Percentiles rank a stretch among this genome's conserved stretches.
Conservation (phyloP, 1,140 invertebrate genomes). For the Galleria mellonella region DNA sequence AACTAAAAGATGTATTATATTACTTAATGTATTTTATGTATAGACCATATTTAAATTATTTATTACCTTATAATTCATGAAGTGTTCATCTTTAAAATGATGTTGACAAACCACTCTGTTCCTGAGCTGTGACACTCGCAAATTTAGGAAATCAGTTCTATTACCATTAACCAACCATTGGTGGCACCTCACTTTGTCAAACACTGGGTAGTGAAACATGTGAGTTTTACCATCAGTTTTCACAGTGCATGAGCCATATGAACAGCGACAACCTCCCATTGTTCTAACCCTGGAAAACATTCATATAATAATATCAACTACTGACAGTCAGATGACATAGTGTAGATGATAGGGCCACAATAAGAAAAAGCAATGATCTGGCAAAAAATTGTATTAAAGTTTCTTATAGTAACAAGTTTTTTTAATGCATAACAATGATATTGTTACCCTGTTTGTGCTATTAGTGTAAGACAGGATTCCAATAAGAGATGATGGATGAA, state of each 20-base stretch:
- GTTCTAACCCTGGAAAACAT: slow-evolving; percentile 1
- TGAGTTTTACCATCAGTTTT: slow-evolving; percentile 72
- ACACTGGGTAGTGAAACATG: slow-evolving; percentile 78
- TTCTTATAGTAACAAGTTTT: no score
- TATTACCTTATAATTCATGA: slow-evolving; percentile 70
- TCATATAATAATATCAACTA: no score
- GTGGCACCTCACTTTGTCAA: slow-evolving; percentile 72
- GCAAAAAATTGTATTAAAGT: no score
- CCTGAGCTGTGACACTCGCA: slow-evolving; percentile 74
- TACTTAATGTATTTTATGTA: no score
- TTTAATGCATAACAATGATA: no score
- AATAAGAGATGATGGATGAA: no score
- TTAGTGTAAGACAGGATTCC: no score
- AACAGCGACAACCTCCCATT: slow-evolving; percentile 76
- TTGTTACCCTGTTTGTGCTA: no score
- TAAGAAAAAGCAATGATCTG: no score
- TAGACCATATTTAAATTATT: neutral
- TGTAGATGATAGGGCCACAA: no score
- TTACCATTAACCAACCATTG: slow-evolving; percentile 74
- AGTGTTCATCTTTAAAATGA: slow-evolving; percentile 74
- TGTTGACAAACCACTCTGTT: slow-evolving; percentile 77
- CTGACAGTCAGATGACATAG: no score
- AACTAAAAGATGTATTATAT: no score
- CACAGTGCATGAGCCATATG: slow-evolving; percentile 71
- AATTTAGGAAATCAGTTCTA: slow-evolving; percentile 65